A percentile compares a stretch with the other conserved stretches of the same genome.
phyloP scores from a whole-genome alignment of 2,113 vertebrate genomes.

The Bolborhynchus lineola region DNA sequence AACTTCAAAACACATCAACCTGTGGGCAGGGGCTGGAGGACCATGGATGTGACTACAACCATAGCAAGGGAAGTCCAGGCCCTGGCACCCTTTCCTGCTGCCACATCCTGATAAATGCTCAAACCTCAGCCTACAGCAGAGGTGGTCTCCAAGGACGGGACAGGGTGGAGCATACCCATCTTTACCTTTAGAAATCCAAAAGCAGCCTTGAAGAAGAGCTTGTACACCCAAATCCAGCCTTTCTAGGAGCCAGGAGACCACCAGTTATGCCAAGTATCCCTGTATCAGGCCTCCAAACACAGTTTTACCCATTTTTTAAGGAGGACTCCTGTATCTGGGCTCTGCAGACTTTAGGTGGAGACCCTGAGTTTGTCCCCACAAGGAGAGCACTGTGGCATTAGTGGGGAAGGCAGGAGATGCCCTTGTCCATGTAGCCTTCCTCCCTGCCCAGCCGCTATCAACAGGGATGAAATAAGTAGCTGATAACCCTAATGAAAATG shows the following conservation, averaged over 20 bases:
- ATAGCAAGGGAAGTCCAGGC: not conserved
- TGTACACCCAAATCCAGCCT: not conserved
- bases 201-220: not conserved
- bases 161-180: not conserved
- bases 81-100: not conserved
- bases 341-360: not conserved
- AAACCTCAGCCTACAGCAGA: not conserved
- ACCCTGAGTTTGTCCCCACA: rapidly evolving
- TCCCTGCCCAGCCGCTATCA: not conserved
- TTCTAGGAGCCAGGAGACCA: not conserved
- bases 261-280: not conserved
- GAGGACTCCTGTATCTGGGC: not conserved
- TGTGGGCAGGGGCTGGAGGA: rapidly evolving
- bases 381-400: not conserved
- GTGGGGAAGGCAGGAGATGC: not conserved
- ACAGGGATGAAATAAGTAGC: not conserved
- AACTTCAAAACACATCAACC: not conserved
- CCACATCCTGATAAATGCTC: not conserved
- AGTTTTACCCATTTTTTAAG: not conserved
- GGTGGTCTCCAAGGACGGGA: not conserved
- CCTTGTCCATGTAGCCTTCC: not conserved
- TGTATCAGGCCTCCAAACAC: not conserved
- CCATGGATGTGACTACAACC: not conserved
- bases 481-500: slow-evolving; percentile 19
- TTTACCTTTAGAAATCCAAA: not conserved